Evolutionary conservation across 2,797 vertebrate genomes (phyloP).

Genomic region (Rhabdomys pumilio): DNA sequence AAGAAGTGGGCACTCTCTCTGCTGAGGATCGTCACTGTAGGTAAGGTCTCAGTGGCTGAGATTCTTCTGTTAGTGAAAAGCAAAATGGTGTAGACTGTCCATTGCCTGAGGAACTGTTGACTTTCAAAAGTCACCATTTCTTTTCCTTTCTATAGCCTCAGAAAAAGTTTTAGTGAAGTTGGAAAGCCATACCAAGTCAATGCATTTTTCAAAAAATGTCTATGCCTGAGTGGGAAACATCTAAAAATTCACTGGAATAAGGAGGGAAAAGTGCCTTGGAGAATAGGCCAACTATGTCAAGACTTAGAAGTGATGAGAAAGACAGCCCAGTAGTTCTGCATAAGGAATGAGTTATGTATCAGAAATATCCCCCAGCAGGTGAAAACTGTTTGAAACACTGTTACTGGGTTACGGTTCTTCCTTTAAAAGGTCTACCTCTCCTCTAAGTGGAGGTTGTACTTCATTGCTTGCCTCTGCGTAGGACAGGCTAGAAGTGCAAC

Average conservation of each 20-base stretch:
- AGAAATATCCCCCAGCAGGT: background rate
- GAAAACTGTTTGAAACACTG: background rate
- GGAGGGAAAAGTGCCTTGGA: background rate
- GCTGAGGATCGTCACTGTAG: conserved; percentile 85
- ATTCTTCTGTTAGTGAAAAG: conserved; percentile 27
- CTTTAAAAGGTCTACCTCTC: too few relatives aligned
- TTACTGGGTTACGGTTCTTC: too few relatives aligned
- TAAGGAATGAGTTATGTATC: background rate
- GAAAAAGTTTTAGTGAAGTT: conserved; percentile 47
- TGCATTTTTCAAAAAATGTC: background rate
- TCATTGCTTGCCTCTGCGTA: too few relatives aligned
- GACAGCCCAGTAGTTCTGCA: background rate
- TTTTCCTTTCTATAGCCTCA: background rate
- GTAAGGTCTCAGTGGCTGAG: conserved; percentile 80
- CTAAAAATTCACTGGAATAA: conserved; percentile 6
- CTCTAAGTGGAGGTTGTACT: too few relatives aligned
- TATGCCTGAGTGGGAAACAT: background rate
- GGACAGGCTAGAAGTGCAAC: too few relatives aligned
- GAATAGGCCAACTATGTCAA: background rate
- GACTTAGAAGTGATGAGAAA: background rate
- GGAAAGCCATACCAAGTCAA: background rate
- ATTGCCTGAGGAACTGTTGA: conserved; percentile 15
- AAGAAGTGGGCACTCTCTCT: conserved; percentile 85
- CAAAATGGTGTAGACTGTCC: conserved; percentile 3
- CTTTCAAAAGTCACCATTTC: background rate